A percentile compares a stretch with the other conserved stretches of the same genome.
Conservation (phyloP, 2,888 invertebrate genomes). For the Hydropsyche betteni region DNA sequence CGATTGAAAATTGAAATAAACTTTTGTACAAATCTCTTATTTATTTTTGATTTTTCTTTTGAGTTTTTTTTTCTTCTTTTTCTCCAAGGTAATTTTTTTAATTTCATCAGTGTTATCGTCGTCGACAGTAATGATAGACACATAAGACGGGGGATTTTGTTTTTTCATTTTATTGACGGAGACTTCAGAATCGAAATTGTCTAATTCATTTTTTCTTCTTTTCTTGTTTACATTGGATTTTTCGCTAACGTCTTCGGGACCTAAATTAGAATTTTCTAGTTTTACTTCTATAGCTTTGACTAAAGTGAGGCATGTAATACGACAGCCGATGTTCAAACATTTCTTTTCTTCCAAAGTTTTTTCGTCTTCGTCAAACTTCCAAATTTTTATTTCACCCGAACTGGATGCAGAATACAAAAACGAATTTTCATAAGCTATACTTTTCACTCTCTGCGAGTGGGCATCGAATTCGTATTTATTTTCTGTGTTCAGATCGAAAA, state of each 20-base stretch:
- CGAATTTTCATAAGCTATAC: conserved; percentile 67
- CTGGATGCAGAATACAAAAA: conserved; percentile 78
- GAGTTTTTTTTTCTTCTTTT: conserved; percentile 20
- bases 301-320: conserved; percentile 77
- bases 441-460: conserved; percentile 75
- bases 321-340: conserved; percentile 71
- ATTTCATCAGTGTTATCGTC: conserved; percentile 11
- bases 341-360: conserved; percentile 65
- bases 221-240: conserved; percentile 15
- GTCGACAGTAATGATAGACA: conserved; percentile 10
- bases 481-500: conserved; percentile 66
- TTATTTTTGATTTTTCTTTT: neutral
- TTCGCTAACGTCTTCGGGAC: conserved; percentile 9
- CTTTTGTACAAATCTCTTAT: too few species aligned
- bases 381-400: conserved; percentile 81
- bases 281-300: conserved; percentile 62
- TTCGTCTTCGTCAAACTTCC: conserved; percentile 61
- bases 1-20: too few species aligned
- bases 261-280: conserved; percentile 52
- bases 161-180: conserved; percentile 40
- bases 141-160: conserved; percentile 29
- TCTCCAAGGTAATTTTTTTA: conserved; percentile 24
- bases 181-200: neutral
- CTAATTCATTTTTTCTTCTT: neutral
- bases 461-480: conserved; percentile 63